A percentile compares a stretch with the other conserved stretches of the same genome.
Conservation (phyloP, 1,140 invertebrate genomes). For the Lucilia cuprina region DNA sequence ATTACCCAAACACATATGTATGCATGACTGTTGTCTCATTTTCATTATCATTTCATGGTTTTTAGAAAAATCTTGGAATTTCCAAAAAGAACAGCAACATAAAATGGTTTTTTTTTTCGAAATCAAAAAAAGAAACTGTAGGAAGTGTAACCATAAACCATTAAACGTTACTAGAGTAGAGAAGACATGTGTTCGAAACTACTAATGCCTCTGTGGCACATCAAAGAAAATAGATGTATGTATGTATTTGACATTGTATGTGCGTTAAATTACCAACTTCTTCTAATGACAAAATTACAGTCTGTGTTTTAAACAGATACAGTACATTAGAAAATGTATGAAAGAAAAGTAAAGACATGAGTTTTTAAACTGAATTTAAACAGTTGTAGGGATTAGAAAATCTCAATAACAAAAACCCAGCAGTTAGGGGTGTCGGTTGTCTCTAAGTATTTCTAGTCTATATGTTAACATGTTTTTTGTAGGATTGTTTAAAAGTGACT, state of each 20-base stretch:
- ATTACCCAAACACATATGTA: too few species aligned
- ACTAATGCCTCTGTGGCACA: not conserved
- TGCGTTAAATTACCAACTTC: not conserved
- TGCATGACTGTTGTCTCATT: not conserved
- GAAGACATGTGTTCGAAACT: not conserved
- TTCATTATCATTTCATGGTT: not conserved
- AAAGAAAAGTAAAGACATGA: too few species aligned
- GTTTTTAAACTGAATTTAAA: too few species aligned
- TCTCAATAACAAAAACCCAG: too few species aligned
- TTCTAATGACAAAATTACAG: not conserved
- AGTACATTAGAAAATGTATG: too few species aligned
- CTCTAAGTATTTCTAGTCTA: too few species aligned
- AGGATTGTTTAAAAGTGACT: too few species aligned
- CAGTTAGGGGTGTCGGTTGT: too few species aligned
- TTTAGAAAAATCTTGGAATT: not conserved
- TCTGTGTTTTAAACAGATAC: not conserved
- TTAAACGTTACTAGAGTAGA: not conserved
- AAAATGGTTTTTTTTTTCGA: not conserved
- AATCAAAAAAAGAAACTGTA: not conserved
- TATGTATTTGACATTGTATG: not conserved
- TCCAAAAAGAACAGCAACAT: not conserved
- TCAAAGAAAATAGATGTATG: not conserved
- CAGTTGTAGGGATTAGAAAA: too few species aligned
- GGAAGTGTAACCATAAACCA: slow-evolving; percentile 4
- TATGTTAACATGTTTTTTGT: too few species aligned